These are phyloP conservation scores for Poeciliopsis gracilis DNA, from an alignment of 2,797 vertebrate species.

Conservation along the genomic window DNA sequence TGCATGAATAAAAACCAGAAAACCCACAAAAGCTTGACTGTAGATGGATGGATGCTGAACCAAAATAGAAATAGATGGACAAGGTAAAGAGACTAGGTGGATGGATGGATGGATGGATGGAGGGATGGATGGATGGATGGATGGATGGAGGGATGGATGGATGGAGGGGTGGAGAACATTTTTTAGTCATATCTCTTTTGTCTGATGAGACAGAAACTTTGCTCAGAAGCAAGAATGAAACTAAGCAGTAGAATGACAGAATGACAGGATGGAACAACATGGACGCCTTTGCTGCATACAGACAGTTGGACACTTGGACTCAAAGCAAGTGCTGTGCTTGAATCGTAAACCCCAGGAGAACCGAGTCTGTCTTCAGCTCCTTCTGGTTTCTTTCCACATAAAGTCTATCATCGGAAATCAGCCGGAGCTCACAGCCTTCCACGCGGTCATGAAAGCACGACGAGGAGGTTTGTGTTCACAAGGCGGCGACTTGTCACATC, in stretches of 20 bases:
- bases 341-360: not conserved
- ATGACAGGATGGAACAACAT: not conserved
- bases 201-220: not conserved
- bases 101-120: not conserved
- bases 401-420: not conserved
- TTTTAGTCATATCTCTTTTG: not conserved
- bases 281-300: not conserved
- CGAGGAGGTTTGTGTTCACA: not conserved
- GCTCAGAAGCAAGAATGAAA: not conserved
- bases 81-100: not conserved
- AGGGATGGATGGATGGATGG: no score
- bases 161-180: not conserved
- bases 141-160: no score
- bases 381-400: not conserved
- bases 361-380: not conserved
- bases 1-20: not conserved
- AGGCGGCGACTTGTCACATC: slow-evolving; percentile 10
- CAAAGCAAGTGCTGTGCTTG: not conserved
- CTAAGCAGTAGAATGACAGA: not conserved
- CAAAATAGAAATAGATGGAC: not conserved
- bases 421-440: not conserved
- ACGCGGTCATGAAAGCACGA: not conserved
- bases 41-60: not conserved
- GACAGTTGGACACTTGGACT: not conserved
- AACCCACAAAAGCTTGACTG: not conserved